phyloP scores from a whole-genome alignment of 2,113 vertebrate species.

The Orycteropus afer region DNA sequence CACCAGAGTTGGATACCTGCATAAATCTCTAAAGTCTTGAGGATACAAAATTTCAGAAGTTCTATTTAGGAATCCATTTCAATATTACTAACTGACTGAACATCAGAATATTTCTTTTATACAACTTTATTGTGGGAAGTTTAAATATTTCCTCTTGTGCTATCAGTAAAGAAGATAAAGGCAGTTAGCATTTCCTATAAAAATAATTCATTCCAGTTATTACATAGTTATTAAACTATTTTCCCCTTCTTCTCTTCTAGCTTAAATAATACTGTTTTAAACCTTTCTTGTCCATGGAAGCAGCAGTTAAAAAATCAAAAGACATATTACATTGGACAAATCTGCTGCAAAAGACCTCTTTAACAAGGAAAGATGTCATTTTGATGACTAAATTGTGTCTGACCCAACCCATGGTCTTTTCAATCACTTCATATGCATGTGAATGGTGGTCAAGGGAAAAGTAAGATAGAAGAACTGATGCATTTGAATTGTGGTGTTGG shows the following conservation, averaged over 20 bases:
- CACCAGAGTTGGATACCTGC: not conserved
- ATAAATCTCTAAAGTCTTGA: not conserved
- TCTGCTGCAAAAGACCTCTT: not conserved
- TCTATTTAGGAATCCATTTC: constrained; percentile 2
- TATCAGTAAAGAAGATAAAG: not conserved
- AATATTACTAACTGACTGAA: not conserved
- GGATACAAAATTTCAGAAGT: not conserved
- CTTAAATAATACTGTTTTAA: constrained; percentile 13
- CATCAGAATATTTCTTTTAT: not conserved
- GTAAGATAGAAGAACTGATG: not conserved
- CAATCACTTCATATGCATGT: not conserved
- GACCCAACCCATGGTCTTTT: not conserved
- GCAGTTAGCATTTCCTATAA: not conserved
- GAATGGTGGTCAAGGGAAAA: not conserved
- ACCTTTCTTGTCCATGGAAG: not conserved
- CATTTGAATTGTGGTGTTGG: too few relatives aligned
- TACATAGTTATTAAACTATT: not conserved
- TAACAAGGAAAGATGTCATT: not conserved
- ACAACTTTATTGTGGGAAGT: not conserved
- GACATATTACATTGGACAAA: not conserved
- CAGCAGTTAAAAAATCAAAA: not conserved
- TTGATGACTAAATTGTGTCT: not conserved
- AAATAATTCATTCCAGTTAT: constrained; percentile 39
- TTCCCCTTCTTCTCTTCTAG: not conserved
- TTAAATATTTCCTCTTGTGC: not conserved